Percentiles rank a stretch among this genome's conserved stretches.
These are phyloP conservation scores for Brachyalestes nurse DNA, from an alignment of 2,797 vertebrate genomes.

Conservation along the genomic window DNA sequence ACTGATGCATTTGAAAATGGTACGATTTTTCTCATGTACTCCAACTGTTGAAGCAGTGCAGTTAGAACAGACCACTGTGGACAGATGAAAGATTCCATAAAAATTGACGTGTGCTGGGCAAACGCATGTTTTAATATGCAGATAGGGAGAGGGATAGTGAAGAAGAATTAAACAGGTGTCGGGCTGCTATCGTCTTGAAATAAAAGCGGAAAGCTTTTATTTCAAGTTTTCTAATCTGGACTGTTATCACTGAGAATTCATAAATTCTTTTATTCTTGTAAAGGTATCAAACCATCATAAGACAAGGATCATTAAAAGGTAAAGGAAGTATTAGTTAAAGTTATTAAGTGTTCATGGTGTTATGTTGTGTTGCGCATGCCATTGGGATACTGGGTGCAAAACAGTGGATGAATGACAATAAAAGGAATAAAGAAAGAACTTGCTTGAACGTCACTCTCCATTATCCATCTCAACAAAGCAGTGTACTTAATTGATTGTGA, in stretches of 20 bases:
- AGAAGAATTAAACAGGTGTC: not conserved
- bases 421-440: too few relatives aligned
- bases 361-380: too few relatives aligned
- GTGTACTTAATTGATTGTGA: conserved; percentile 58
- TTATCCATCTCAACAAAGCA: conserved; percentile 52
- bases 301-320: not conserved
- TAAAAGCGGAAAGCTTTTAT: too few relatives aligned
- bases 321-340: not conserved
- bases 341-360: too few relatives aligned
- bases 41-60: not conserved
- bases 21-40: not conserved
- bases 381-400: too few relatives aligned
- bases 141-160: not conserved
- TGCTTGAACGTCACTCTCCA: too few relatives aligned
- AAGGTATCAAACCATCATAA: not conserved
- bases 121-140: conserved; percentile 22
- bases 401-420: too few relatives aligned
- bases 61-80: not conserved
- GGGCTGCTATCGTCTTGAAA: not conserved
- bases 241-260: not conserved
- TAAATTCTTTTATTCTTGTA: not conserved
- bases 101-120: not conserved
- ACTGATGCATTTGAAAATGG: not conserved
- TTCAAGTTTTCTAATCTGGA: too few relatives aligned
- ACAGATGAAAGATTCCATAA: not conserved